Base-by-base conservation (phyloP, 2,797 vertebrate genomes). In the Hemitrygon akajei region DNA sequence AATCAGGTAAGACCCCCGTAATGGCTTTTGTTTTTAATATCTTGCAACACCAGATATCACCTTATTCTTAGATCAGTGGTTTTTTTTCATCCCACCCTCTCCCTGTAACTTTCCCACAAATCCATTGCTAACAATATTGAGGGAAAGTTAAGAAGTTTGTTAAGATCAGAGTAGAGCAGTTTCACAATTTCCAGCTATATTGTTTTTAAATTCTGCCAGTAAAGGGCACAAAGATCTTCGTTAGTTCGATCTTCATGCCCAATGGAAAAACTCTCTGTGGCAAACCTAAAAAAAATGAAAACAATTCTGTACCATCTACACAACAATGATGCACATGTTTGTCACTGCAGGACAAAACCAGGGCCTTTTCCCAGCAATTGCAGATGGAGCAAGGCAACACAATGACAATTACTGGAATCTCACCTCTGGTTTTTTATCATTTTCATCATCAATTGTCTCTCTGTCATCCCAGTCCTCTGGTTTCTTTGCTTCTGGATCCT, bases 381-480 rank as follows among this genome's bases (percentile, higher is more conserved):
- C n/a, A 91, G 18, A 14, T 22, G 66, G 66, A 71, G 16, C 0
- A 3, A 89, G 60, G 58, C 30, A 63, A 66, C 60, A 9, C 34
- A 12, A 14, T 37, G 7, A 91, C 69, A 69, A 34, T 37, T 69
- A 60, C 34, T 22, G 37, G 27, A 66, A 3, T 82, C 95, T 56
- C 77, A 98, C 98, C 96, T 98, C 98, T 3, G 98, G 97, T 60
- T 98, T 98, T 76, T 96, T 96, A 95, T 98, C 98, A 0, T 95
- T 96, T 0, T 97, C 98, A 94, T 98, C 98, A 0, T 98, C 97
- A 0, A 98, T 97, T 95, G 97, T 97, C 75, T 97, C 96, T 0
- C 97, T 95, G 94, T 98, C 98, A 0, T 99, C 98, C 98, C 98
- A 99, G 95, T 98, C 97, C 0, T 97, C 97, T 0, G 98, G 98